Percentiles rank a stretch among this genome's conserved stretches.
These are phyloP conservation scores for Lytechinus variegatus DNA, from an alignment of 35 echinoderm and acorn worm genomes.

Conservation along the genomic window DNA sequence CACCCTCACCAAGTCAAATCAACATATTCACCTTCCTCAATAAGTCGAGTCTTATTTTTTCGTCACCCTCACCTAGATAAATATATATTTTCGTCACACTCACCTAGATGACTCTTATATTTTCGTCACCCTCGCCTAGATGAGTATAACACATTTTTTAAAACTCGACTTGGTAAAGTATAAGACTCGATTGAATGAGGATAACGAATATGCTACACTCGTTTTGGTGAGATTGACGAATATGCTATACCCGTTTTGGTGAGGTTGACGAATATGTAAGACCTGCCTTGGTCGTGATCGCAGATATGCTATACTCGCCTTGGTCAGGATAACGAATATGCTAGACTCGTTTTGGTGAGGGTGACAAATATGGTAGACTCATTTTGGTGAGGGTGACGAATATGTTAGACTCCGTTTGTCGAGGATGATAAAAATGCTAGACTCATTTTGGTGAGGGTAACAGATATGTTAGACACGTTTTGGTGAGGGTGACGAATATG, in stretches of 20 bases:
- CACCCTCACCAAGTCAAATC: background rate
- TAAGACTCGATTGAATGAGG: background rate
- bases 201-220: background rate
- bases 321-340: too few relatives aligned
- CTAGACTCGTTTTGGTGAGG: too few relatives aligned
- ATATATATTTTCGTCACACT: background rate
- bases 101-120: background rate
- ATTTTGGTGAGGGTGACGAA: background rate
- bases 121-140: too few relatives aligned
- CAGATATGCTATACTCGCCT: too few relatives aligned
- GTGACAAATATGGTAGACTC: too few relatives aligned
- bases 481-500: background rate
- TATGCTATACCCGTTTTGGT: too few relatives aligned
- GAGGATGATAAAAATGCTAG: background rate
- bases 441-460: background rate
- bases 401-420: background rate
- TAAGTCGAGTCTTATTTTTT: background rate
- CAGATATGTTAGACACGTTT: background rate
- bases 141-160: too few relatives aligned
- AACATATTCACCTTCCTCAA: background rate
- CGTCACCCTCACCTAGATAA: background rate
- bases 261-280: too few relatives aligned
- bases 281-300: too few relatives aligned
- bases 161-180: background rate
- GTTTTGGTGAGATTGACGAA: too few relatives aligned